phyloP scores from a whole-genome alignment of 2,113 vertebrate genomes.

The Emydocephalus ijimae region DNA sequence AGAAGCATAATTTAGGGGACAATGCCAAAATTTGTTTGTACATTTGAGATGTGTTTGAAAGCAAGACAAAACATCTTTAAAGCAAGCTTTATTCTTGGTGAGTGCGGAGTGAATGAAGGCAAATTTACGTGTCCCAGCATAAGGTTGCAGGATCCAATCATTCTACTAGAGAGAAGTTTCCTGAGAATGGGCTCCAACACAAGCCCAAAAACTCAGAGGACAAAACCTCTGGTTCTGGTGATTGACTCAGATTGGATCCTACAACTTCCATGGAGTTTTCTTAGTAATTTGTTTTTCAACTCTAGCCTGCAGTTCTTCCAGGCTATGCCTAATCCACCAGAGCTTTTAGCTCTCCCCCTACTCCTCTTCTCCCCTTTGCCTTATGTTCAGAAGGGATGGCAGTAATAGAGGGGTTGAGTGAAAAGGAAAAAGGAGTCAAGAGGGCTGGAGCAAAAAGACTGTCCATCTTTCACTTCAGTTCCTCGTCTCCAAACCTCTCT shows the following conservation, averaged over 20 bases:
- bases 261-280: background rate
- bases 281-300: background rate
- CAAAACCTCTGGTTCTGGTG: background rate
- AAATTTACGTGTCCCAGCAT: background rate
- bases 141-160: background rate
- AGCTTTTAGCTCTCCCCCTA: constrained; percentile 22
- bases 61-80: background rate
- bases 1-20: background rate
- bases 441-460: constrained; percentile 3
- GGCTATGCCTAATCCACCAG: background rate
- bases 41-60: background rate
- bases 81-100: background rate
- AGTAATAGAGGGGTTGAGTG: background rate
- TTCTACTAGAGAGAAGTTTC: background rate
- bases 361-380: background rate
- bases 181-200: background rate
- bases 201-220: background rate
- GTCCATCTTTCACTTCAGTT: constrained; percentile 10
- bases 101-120: background rate
- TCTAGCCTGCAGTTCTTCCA: background rate
- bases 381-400: background rate
- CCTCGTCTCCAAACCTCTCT: constrained; percentile 21
- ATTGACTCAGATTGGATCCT: background rate
- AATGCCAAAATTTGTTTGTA: background rate
- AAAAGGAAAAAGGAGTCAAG: constrained; percentile 15